These are phyloP conservation scores for Oceanites oceanicus DNA, from an alignment of 2,113 vertebrate genomes.

Conservation along the genomic window DNA sequence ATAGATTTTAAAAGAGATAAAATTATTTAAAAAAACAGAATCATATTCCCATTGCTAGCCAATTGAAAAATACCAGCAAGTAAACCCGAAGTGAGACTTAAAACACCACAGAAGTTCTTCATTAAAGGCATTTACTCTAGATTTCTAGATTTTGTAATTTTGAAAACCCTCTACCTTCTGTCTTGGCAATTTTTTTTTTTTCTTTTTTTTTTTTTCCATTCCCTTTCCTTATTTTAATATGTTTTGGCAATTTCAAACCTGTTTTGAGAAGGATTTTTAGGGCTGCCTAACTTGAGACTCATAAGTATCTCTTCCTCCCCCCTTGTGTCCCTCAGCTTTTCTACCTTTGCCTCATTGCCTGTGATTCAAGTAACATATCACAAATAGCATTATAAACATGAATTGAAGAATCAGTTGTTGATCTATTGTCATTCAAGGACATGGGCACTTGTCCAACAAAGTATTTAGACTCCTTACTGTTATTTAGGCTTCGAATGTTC, in stretches of 20 bases:
- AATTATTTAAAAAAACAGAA: not conserved
- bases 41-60: not conserved
- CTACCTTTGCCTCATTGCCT: not conserved
- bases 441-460: not conserved
- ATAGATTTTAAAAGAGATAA: not conserved
- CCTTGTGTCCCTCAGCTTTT: not conserved
- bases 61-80: not conserved
- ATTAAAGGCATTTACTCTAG: not conserved
- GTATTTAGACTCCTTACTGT: not conserved
- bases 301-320: not conserved
- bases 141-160: not conserved
- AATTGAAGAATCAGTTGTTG: conserved; percentile 14
- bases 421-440: not conserved
- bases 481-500: not conserved
- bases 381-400: not conserved
- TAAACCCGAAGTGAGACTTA: not conserved
- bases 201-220: too few relatives aligned
- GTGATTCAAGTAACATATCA: not conserved
- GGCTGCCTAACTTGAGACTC: not conserved
- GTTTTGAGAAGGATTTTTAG: not conserved
- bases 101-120: not conserved
- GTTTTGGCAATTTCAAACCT: not conserved
- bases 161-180: not conserved
- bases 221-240: not conserved
- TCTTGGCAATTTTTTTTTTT: not conserved